phyloP scores from a whole-genome alignment of 2,113 vertebrate species.

The Bambusicola thoracicus region DNA sequence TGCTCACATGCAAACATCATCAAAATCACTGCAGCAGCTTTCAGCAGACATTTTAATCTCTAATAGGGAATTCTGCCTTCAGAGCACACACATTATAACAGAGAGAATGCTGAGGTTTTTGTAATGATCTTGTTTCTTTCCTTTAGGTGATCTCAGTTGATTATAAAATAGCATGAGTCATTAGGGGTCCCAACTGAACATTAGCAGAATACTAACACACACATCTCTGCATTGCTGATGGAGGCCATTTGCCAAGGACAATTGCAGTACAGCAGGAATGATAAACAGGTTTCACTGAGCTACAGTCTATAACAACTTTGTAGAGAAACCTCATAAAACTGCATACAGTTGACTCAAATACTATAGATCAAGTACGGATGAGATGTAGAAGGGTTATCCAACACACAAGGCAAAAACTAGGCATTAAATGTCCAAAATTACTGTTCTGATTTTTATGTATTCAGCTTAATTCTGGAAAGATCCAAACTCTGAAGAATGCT shows the following conservation, averaged over 20 bases:
- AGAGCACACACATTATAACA: neutral
- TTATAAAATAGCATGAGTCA: constrained; percentile 1
- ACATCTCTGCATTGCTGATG: neutral
- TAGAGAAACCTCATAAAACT: neutral
- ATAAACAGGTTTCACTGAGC: neutral
- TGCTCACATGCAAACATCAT: constrained; percentile 1
- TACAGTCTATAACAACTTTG: neutral
- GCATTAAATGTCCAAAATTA: neutral
- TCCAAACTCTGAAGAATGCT: neutral
- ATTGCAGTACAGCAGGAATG: neutral
- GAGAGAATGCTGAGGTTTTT: neutral
- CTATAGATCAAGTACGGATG: neutral
- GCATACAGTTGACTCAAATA: neutral
- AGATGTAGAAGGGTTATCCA: neutral
- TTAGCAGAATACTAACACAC: neutral
- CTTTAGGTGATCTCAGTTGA: constrained; percentile 9
- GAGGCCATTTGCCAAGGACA: constrained; percentile 13
- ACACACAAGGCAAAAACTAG: neutral
- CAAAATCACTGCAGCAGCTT: neutral
- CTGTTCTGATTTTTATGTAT: neutral
- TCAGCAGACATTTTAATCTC: neutral
- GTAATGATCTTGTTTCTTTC: neutral
- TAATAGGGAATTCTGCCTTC: neutral
- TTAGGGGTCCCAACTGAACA: neutral
- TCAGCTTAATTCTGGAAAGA: neutral